A percentile compares a stretch with the other conserved stretches of the same genome.
Conservation (phyloP, 2,797 vertebrate genomes). For the Molossus alvarezi region DNA sequence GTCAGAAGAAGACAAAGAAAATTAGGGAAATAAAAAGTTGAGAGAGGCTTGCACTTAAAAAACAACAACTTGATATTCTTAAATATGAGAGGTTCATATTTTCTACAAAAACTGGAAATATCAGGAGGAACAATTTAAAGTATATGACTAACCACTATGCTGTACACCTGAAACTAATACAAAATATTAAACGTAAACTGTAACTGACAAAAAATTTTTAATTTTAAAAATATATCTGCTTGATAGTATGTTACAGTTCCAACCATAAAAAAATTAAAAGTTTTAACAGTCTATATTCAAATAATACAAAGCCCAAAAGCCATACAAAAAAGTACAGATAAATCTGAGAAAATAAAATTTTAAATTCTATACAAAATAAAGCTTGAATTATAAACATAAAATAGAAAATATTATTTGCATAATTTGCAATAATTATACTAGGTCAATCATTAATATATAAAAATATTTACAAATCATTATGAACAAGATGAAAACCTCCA, state of each 20-base stretch:
- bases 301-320: slow-evolving; percentile 13
- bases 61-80: background rate
- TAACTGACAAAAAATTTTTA: too few species aligned
- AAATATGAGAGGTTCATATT: background rate
- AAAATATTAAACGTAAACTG: too few species aligned
- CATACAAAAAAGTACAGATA: background rate
- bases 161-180: background rate
- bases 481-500: background rate
- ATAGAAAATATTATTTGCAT: background rate
- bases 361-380: background rate
- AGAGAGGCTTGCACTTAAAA: background rate
- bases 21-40: background rate
- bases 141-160: too few species aligned
- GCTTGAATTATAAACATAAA: slow-evolving; percentile 38
- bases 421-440: background rate
- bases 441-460: slow-evolving; percentile 4
- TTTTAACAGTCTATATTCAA: slow-evolving; percentile 22
- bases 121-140: too few species aligned
- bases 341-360: slow-evolving; percentile 39
- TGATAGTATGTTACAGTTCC: too few species aligned
- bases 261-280: too few species aligned
- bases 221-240: too few species aligned
- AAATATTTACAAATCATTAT: background rate
- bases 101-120: background rate
- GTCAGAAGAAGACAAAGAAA: background rate